Conservation (phyloP, 2,888 invertebrate species). For the Rhodophaea formosa region DNA sequence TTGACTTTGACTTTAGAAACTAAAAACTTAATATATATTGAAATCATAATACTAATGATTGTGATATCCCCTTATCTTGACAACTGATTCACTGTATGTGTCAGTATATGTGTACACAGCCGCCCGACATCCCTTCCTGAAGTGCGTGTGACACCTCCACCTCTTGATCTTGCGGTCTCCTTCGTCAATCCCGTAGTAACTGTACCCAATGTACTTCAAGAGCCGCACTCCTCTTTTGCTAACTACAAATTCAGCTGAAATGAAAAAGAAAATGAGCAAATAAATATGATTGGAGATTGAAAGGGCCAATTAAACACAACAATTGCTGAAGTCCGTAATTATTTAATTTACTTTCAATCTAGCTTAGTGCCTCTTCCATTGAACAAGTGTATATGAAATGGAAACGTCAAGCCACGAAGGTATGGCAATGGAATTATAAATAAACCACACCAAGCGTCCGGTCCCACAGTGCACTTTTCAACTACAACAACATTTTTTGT, state of each 20-base stretch:
- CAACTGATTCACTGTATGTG: too few species aligned
- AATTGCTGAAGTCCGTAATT: too few species aligned
- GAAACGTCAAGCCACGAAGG: too few species aligned
- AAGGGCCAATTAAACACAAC: not conserved
- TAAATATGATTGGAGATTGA: not conserved
- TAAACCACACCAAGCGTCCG: too few species aligned
- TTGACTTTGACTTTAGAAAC: too few species aligned
- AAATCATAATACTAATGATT: not conserved
- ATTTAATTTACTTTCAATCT: too few species aligned
- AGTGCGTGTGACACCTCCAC: constrained; percentile 32
- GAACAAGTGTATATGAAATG: too few species aligned
- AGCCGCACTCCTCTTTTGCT: constrained; percentile 34
- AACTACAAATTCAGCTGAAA: constrained; percentile 26
- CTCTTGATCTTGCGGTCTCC: constrained; percentile 26
- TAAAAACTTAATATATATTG: not conserved
- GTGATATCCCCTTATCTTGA: not conserved
- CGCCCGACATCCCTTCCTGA: not conserved
- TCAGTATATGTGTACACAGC: not conserved
- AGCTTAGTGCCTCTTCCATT: too few species aligned
- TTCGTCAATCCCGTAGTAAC: constrained; percentile 28
- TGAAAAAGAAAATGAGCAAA: not conserved
- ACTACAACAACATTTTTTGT: too few species aligned
- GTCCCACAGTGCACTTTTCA: too few species aligned
- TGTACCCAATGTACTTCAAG: constrained; percentile 32
- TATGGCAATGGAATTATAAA: too few species aligned